Percentiles rank a stretch among this genome's conserved stretches.
Conservation (phyloP, 2,113 vertebrate species). For the Synodontis membranacea region DNA sequence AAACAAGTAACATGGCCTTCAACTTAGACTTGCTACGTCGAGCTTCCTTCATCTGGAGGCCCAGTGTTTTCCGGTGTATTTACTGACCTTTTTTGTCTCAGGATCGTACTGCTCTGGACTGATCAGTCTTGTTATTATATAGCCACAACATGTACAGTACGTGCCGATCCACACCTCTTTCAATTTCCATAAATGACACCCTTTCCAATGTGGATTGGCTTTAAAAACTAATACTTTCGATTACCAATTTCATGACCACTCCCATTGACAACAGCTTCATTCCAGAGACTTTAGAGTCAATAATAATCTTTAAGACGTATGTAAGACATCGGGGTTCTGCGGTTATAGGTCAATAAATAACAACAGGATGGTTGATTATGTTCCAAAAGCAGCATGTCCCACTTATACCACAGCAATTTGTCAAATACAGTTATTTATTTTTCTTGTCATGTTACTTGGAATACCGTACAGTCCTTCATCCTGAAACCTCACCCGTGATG, state of each 20-base stretch:
- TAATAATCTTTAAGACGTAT: background rate
- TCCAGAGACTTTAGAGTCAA: background rate
- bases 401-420: background rate
- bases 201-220: background rate
- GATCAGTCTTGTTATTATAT: no score
- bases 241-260: background rate
- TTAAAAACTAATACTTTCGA: background rate
- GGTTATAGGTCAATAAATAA: background rate
- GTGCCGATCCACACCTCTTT: background rate
- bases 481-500: background rate
- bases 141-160: no score
- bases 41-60: no score
- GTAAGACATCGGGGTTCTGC: background rate
- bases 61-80: no score
- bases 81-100: no score
- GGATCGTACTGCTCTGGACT: no score
- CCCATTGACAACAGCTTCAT: background rate
- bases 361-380: background rate
- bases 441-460: background rate
- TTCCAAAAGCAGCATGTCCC: background rate
- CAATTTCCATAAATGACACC: background rate
- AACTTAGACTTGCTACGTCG: no score
- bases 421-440: background rate
- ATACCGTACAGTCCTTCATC: background rate
- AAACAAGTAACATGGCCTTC: no score